These are phyloP conservation scores for Atherinomorus stipes DNA, from an alignment of 2,113 vertebrate genomes.

Conservation along the genomic window DNA sequence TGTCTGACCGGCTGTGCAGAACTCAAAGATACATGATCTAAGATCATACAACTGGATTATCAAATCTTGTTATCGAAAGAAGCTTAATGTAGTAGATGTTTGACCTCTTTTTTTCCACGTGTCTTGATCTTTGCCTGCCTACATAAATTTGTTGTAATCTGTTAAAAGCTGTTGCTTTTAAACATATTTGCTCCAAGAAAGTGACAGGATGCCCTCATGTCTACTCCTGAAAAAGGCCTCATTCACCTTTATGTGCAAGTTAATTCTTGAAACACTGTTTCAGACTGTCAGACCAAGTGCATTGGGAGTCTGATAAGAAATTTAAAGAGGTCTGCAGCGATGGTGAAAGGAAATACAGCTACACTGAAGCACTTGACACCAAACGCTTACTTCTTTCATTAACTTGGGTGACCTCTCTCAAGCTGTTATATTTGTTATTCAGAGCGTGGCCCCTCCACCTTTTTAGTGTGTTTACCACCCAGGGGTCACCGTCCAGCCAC, in stretches of 20 bases:
- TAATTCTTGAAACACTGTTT: not conserved
- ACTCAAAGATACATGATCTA: not conserved
- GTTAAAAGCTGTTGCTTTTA: too few species aligned
- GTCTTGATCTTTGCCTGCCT: not conserved
- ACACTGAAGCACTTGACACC: conserved; percentile 9
- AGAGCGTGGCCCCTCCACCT: conserved; percentile 45
- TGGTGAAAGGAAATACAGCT: not conserved
- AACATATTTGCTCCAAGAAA: too few species aligned
- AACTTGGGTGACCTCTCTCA: conserved; percentile 1
- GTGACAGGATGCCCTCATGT: too few species aligned
- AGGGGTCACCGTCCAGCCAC: conserved; percentile 36
- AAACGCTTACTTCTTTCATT: not conserved
- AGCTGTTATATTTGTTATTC: conserved; percentile 66
- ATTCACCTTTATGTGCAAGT: not conserved
- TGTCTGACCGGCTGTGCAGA: conserved; percentile 1
- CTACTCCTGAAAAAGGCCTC: not conserved
- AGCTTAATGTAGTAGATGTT: not conserved
- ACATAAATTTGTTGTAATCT: not conserved
- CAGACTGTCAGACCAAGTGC: not conserved
- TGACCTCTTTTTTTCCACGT: not conserved
- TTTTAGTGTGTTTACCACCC: conserved; percentile 26
- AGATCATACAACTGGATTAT: not conserved
- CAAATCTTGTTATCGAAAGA: not conserved
- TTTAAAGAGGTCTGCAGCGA: not conserved
- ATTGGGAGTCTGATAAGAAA: not conserved